These are phyloP conservation scores for Nesoenas mayeri DNA, from an alignment of 2,113 vertebrate genomes.

Conservation along the genomic window DNA sequence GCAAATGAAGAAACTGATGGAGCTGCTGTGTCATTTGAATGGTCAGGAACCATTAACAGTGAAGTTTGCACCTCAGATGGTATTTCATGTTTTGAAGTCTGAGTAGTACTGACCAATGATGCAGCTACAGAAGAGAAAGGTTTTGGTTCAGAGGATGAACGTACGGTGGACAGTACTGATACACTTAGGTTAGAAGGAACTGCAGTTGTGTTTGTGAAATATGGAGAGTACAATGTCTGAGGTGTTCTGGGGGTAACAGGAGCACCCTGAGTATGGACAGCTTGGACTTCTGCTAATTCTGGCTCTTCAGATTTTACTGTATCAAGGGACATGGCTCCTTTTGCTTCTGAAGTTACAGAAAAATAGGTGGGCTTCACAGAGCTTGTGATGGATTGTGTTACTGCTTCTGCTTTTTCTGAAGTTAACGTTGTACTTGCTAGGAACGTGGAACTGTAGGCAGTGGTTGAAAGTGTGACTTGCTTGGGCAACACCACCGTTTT, in stretches of 20 bases:
- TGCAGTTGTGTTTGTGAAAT: not conserved
- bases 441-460: not conserved
- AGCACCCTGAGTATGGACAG: not conserved
- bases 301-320: not conserved
- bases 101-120: not conserved
- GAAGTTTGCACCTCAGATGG: not conserved
- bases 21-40: conserved; percentile 33
- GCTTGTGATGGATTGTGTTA: not conserved
- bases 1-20: not conserved
- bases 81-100: not conserved
- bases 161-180: not conserved
- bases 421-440: not conserved
- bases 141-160: not conserved
- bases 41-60: not conserved
- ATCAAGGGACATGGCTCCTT: not conserved
- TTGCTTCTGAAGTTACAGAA: not conserved
- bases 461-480: conserved; percentile 50
- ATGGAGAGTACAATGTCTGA: not conserved
- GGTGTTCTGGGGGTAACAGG: not conserved
- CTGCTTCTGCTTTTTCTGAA: not conserved
- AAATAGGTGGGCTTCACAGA: not conserved
- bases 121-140: not conserved
- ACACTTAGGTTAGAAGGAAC: not conserved
- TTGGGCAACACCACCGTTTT: conserved; percentile 33
- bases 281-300: not conserved